phyloP scores from a whole-genome alignment of 2,797 vertebrate species.

The Chelidonichthys spinosus region DNA sequence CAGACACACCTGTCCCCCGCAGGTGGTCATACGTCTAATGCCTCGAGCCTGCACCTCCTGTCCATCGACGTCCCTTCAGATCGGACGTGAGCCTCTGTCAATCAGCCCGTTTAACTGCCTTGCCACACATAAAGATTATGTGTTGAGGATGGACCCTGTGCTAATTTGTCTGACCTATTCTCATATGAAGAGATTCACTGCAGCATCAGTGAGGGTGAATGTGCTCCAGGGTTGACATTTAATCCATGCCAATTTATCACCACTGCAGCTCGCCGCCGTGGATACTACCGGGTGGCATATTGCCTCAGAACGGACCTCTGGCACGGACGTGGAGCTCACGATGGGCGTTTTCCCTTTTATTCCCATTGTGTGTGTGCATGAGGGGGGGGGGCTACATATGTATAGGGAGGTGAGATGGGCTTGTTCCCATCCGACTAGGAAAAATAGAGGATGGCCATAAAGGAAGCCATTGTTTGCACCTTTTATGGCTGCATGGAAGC shows the following conservation, averaged over 20 bases:
- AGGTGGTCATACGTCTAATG: neutral
- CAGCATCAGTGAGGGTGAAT: constrained; percentile 55
- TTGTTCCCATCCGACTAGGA: constrained; percentile 51
- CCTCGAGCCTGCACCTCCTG: constrained; percentile 4
- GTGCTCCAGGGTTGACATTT: constrained; percentile 78
- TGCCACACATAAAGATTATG: constrained; percentile 46
- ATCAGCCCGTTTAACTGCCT: constrained; percentile 25
- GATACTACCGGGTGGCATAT: constrained; percentile 58
- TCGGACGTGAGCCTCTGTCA: constrained; percentile 25
- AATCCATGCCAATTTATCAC: constrained; percentile 80
- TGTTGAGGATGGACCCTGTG: constrained; percentile 29
- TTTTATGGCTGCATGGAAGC: constrained; percentile 56
- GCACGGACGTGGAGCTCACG: constrained; percentile 42
- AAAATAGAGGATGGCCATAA: constrained; percentile 52
- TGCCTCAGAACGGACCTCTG: constrained; percentile 60
- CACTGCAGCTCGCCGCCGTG: constrained; percentile 56
- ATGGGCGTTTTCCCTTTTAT: constrained; percentile 49
- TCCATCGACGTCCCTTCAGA: constrained; percentile 7
- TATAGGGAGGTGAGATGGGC: constrained; percentile 16
- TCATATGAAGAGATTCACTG: constrained; percentile 56
- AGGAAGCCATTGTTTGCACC: constrained; percentile 50
- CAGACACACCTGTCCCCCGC: too few species aligned
- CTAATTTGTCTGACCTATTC: constrained; percentile 61
- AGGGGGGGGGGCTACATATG: neutral
- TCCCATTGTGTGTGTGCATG: constrained; percentile 20